Evolutionary conservation across 2,888 invertebrate species (phyloP), one percentile per base, ranked within the genome.

Genomic region (Lysandra bellargus): DNA sequence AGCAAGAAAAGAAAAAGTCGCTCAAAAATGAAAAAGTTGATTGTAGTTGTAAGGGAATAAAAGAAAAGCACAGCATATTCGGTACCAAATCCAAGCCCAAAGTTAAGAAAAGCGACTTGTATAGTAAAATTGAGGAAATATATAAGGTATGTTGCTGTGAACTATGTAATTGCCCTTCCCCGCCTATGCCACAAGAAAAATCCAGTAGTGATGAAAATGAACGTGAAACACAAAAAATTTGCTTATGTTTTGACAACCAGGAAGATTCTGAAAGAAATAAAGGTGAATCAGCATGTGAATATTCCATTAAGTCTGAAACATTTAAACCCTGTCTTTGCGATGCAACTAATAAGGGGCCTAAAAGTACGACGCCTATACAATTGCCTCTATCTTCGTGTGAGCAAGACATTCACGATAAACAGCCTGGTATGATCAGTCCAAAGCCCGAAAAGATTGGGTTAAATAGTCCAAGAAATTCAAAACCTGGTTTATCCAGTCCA

Each of bases 101-200:
- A 44, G n/a, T 3, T 44, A 44, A 74, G 12, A 85, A 85, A 61
- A 82, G 82, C 69, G 88, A 93, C 80, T 86, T 93, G 79, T 82
- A 90, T 5, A 85, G 84, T 61, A 88, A 84, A 84, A 84, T 93
- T 73, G 90, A 89, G 84, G 89, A 92, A 81, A 87, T 87, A 23
- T 93, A 91, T 78, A 86, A 89, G 76, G 90, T 89, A 0, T 93
- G 93, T 78, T 91, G 88, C 84, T 93, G 93, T 80, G 92, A 88
- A 87, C 87, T 92, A 49, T 93, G 93, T 79, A 89, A 92, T 83
- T 93, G 93, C 78, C 82, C 84, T 49, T 73, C 83, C n/a, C 23
- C 33, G 33, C 17, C 69, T 69, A 7, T 5, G 14, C 5, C 14
- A 33, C 33, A 69, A 12, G 69, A 69, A 69, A 37, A 12, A 5